Percentiles rank a stretch among this genome's conserved stretches.
phyloP scores from a whole-genome alignment of 2,888 invertebrate genomes.

The Meganola albula region DNA sequence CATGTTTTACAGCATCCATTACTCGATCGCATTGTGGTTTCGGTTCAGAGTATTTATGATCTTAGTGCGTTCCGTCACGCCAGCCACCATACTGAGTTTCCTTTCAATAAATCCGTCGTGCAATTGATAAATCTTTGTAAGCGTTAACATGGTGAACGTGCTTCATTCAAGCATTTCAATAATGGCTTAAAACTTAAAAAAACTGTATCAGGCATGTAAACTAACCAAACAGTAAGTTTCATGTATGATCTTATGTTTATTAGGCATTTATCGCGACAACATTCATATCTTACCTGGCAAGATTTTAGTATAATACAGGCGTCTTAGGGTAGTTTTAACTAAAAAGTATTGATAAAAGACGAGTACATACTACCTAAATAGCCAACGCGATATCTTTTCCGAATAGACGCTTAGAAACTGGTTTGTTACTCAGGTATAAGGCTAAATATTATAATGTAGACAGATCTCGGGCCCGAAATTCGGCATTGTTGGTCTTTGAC shows the following conservation, averaged over 20 bases:
- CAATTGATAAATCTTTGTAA: conserved; percentile 37
- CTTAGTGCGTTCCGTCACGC: conserved; percentile 50
- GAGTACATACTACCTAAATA: no score
- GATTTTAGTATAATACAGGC: no score
- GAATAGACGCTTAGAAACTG: conserved; percentile 56
- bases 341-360: no score
- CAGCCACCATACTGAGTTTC: conserved; percentile 35
- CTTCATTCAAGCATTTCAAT: no score
- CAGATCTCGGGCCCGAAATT: conserved; percentile 56
- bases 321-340: no score
- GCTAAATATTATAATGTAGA: conserved; percentile 71
- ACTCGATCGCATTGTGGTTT: conserved; percentile 47
- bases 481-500: conserved; percentile 54
- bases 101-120: conserved; percentile 42
- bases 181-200: no score
- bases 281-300: no score
- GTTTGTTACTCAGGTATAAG: conserved; percentile 69
- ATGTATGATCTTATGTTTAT: no score
- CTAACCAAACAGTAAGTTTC: no score
- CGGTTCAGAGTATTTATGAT: conserved; percentile 36
- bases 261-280: no score
- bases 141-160: no score
- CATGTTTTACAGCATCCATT: conserved; percentile 39
- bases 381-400: conserved; percentile 46
- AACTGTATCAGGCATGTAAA: no score